Evolutionary conservation across 2,797 vertebrate genomes (phyloP), one percentile per base, ranked within the genome.

Genomic region (Sorex maritimensis): DNA sequence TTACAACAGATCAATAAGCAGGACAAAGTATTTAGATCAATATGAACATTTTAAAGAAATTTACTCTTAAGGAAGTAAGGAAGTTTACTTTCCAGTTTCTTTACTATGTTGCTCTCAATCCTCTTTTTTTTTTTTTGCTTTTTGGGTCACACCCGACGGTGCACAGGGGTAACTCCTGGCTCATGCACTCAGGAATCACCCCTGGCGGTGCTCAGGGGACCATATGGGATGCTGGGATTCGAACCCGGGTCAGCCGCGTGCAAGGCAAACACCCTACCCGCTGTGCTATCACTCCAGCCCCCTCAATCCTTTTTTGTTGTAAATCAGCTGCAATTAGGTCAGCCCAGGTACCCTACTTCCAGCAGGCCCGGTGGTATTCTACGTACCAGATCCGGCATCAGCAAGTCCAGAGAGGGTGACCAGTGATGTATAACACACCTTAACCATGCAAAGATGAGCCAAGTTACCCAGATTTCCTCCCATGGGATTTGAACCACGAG

Each of bases 11-110:
- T 21, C 55, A 72, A 4, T 55, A 34, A 77, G 41, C 38, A 44
- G 1, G 2, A 61, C 44, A 14, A n/a, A n/a, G n/a, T 10, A 21
- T 63, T 52, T 38, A 63, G 81, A 55, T 75, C 10, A 86, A 72
- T 41, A 55, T 71, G 71, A 75, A 83, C 24, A 38, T 72, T 38
- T 55, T 83, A 75, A 81, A n/a, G 58, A 88, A 75, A 52, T 41
- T 6, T 28, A 52, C 49, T 21, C 11, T 17, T 9, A 79, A 7
- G 30, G 5, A 46, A 14, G 30, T 26, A 41, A 86, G 86, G 28
- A 71, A 86, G 68, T 44, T 69, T 38, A n/a, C 12, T 28, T 82
- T 23, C 23, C 52, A 23, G 44, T 80, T 88, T 79, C 38, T 41
- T 85, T 87, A 52, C 55, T 69, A 84, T 85, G 49, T 85, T 81